Base-by-base conservation (phyloP, 2,113 vertebrate species). In the Elephantulus edwardii region DNA sequence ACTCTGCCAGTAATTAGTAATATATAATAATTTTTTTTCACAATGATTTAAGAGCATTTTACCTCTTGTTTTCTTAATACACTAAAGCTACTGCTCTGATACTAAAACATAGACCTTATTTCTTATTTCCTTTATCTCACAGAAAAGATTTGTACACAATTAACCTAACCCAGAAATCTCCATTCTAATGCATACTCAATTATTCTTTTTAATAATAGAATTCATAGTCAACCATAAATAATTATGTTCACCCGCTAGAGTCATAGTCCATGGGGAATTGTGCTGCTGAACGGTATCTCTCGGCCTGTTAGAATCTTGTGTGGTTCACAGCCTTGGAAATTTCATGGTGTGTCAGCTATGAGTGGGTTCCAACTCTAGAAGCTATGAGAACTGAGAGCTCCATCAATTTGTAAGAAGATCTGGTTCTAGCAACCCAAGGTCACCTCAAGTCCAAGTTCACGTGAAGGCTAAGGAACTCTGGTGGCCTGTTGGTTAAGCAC, bases 21-120 rank as follows among this genome's bases (percentile, higher is more conserved):
- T 95, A 56, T 92, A 38, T 92, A 68, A 82, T 74, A 42, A 70
- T 54, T 92, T 90, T 83, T 76, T 78, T 83, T 44, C 52, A 90
- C n/a, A 94, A 85, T 58, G 64, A 90, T 90, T 70, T 81, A 74
- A 11, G 92, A 10, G 12, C 4, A 14, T 12, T 71, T 78, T 40
- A 52, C 89, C 80, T 48, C 71, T 58, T 87, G 4, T 88, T 75
- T 4, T 28, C 17, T 71, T 83, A 17, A 58, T 85, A 56, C 17
- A 46, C 19, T 40, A 79, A 56, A 1, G 14, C 40, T 17, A 71
- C 40, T 8, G 78, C 33, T 58, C 80, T 35, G 42, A 1, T 42
- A 75, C 12, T 24, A 42, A 83, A 80, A 16, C 42, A 75, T 16
- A 19, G 12, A 75, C n/a, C 33, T 19, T 68, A 3, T 22, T 20